Evolutionary conservation across 23 tunicate species (phyloP), one percentile per base, ranked within the genome.

Genomic region (Halocynthia aurantium): DNA sequence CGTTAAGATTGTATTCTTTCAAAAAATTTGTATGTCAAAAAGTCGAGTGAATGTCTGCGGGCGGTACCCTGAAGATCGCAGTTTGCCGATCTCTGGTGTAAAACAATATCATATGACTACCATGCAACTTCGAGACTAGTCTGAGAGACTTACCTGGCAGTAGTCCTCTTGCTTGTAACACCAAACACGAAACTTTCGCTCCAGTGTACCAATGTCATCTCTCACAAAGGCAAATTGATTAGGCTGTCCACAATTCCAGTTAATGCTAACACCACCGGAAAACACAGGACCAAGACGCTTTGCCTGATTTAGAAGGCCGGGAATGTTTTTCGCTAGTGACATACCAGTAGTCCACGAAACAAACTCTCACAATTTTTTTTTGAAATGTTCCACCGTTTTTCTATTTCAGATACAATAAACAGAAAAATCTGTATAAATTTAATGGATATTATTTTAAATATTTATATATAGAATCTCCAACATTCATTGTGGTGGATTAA

Each of bases 181-280:
- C 22, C 79, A 57, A 22, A 75, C 68, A 7, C 51, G 69, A 12
- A 69, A 20, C n/a, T 83, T 83, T 55, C 65, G 79, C 52, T 80
- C 81, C 9, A 83, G 58, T 52, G 52, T 57, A 6, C 67, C 49
- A 8, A 60, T 72, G 73, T 83, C 87, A 6, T 67, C 81, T 21
- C 80, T 81, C 6, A 88, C 73, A 78, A 60, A 72, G 2, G 64
- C 51, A 21, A 88, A 76, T 74, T 88, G 95, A 54, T 83, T 71
- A 8, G 80, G 69, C 54, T 88, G 83, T 22, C 84, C 95, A 57
- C 80, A 61, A 6, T 74, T 52, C 95, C 95, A 88, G 53, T 83
- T 72, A 22, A 74, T 64, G 77, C 72, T 88, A 11, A 83, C 78
- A 67, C 88, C 87, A 53, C 78, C 78, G 10, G n/a, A 31, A 31